Evolutionary conservation across 2,113 vertebrate genomes (phyloP).

Genomic region (Myanophis thanlyinensis): DNA sequence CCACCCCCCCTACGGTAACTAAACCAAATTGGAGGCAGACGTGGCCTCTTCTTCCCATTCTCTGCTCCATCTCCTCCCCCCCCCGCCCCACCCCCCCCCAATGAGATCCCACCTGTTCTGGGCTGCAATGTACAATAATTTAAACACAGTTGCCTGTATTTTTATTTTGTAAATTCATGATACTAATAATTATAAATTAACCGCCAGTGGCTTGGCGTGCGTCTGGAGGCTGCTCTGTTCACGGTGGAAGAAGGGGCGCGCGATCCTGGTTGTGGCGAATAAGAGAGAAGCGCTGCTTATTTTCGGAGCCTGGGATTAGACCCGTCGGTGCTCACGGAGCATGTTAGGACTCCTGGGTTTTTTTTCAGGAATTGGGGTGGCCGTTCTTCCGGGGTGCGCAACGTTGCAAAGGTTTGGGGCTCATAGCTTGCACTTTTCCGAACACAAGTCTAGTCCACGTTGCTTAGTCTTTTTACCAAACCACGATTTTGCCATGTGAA

Average conservation of each 20-base stretch:
- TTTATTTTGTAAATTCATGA: slow-evolving; percentile 80
- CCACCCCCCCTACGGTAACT: neutral
- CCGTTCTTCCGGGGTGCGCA: neutral
- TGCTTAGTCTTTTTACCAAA: neutral
- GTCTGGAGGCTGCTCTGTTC: neutral
- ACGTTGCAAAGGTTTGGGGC: neutral
- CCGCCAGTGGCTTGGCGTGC: slow-evolving; percentile 57
- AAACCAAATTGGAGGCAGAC: slow-evolving; percentile 5
- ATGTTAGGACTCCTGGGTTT: neutral
- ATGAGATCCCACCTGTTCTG: slow-evolving; percentile 34
- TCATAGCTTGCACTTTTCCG: neutral
- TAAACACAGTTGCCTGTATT: slow-evolving; percentile 82
- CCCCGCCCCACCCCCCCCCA: neutral
- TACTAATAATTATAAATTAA: slow-evolving; percentile 80
- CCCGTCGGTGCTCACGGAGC: neutral
- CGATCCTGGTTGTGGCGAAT: neutral
- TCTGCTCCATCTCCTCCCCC: neutral
- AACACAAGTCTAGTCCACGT: neutral
- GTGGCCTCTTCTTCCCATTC: neutral
- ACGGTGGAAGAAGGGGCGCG: too few species aligned
- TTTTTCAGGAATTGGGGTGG: neutral
- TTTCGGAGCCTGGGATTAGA: neutral
- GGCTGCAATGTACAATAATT: slow-evolving; percentile 76
- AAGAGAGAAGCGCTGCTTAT: neutral
- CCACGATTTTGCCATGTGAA: neutral